Percentiles rank a stretch among this genome's conserved stretches.
Conservation (phyloP, 2,888 invertebrate genomes). For the Agelastica alni region DNA sequence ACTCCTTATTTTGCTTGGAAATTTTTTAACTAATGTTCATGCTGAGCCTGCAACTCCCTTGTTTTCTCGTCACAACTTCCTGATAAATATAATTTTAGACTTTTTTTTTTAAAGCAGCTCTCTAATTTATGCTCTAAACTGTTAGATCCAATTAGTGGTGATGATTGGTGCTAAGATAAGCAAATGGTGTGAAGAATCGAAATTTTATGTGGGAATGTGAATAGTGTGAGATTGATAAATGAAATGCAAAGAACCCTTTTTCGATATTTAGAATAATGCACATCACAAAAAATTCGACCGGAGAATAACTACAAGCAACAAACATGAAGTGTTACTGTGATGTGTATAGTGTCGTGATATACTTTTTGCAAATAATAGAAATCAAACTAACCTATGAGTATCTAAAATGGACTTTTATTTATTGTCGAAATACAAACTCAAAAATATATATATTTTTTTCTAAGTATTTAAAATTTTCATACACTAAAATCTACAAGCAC, state of each 20-base stretch:
- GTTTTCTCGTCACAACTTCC: too few relatives aligned
- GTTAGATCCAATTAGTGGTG: too few relatives aligned
- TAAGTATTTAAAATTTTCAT: constrained; percentile 13
- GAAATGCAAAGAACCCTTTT: constrained; percentile 15
- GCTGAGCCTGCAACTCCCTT: too few relatives aligned
- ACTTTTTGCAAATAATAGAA: constrained; percentile 6
- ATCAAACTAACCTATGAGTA: constrained; percentile 20
- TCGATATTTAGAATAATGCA: neutral
- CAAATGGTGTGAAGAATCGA: neutral
- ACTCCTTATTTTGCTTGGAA: too few relatives aligned
- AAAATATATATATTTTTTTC: constrained; percentile 22
- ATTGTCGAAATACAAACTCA: constrained; percentile 23
- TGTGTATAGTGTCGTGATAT: constrained; percentile 8
- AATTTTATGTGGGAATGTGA: constrained; percentile 7
- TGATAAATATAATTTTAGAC: too few relatives aligned
- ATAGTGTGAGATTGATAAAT: constrained; percentile 21
- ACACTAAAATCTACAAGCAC: constrained; percentile 19
- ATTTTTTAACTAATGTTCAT: too few relatives aligned
- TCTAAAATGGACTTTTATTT: constrained; percentile 24
- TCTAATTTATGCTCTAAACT: too few relatives aligned
- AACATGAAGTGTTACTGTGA: constrained; percentile 9
- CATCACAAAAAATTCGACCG: neutral
- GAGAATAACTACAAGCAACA: constrained; percentile 13
- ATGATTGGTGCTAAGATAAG: neutral
- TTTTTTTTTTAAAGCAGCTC: too few relatives aligned